Evolutionary conservation across 1,140 invertebrate species (phyloP), one percentile per base, ranked within the genome.

Genomic region (Asobara japonica): DNA sequence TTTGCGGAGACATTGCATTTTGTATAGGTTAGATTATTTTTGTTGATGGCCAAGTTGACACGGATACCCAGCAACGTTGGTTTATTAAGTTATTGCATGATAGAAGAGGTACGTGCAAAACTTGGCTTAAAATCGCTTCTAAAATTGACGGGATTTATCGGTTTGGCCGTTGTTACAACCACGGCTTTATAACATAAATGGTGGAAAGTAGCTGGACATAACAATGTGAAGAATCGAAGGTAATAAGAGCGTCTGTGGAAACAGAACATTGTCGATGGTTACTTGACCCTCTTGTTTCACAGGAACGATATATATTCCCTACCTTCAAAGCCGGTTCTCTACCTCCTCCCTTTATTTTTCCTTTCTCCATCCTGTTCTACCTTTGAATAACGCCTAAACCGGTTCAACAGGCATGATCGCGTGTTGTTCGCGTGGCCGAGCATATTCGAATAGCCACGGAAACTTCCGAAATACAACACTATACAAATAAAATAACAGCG

Each of bases 371-470:
- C 41, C 1, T 45, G 5, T 45, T 45, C 41, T 45, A 13, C 7
- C 51, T 25, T 1, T 56, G 51, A 56, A 65, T 18, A 61, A 48
- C 4, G 25, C 10, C 18, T 65, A 13, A 72, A 76, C 73, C 71
- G 74, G 76, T 77, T 64, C 73, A 75, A 73, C 76, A 72, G 74
- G 74, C 76, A 64, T 71, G 84, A 84, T 85, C 84, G 84, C 84
- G 84, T 86, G 84, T 84, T 83, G 83, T 76, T 84, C 84, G 84
- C 84, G 84, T 86, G 84, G 84, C 84, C 83, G 84, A 81, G 66
- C 8, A 6, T 20, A 0, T 6, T 78, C 84, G 84, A 84, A 8
- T 33, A 22, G 1, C 68, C 5, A 48, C 83, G 84, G 76, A 81
- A 73, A 76, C 38, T 27, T 11, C 79, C 84, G 83, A 85, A 64